These are phyloP conservation scores for Aricia artaxerxes DNA, from an alignment of 2,888 invertebrate genomes.

Conservation along the genomic window DNA sequence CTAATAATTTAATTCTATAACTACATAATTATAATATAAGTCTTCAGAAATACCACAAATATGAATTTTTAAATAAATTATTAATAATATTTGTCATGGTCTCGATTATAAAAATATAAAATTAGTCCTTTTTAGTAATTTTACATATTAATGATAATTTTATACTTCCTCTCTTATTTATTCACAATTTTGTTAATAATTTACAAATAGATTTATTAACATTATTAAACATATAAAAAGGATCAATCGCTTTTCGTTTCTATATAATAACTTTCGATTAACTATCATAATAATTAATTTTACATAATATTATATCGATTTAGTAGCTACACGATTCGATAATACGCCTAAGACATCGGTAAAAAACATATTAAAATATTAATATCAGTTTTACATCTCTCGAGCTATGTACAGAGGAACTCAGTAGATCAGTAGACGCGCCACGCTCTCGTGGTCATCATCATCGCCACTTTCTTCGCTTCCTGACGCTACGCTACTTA, in stretches of 20 bases:
- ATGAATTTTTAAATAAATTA: conserved; percentile 29
- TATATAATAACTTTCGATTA: not conserved
- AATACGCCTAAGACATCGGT: conserved; percentile 52
- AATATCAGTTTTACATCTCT: conserved; percentile 70
- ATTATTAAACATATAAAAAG: conserved; percentile 4
- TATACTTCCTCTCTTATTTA: conserved; percentile 8
- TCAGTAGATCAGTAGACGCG: conserved; percentile 40
- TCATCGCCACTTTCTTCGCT: conserved; percentile 51
- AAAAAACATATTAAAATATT: conserved; percentile 72
- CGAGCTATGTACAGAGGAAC: conserved; percentile 57
- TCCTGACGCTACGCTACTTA: conserved; percentile 60
- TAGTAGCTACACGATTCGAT: conserved; percentile 60
- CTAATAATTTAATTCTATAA: conserved; percentile 73
- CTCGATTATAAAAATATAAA: conserved; percentile 34
- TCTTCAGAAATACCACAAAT: conserved; percentile 65
- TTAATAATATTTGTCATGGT: conserved; percentile 56
- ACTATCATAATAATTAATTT: conserved; percentile 6
- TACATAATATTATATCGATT: conserved; percentile 35
- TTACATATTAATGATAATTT: conserved; percentile 14
- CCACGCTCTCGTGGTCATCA: conserved; percentile 39
- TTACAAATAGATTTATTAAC: conserved; percentile 13
- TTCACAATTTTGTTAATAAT: conserved; percentile 23
- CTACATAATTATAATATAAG: conserved; percentile 57
- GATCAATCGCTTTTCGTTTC: conserved; percentile 3
- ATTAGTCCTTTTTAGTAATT: conserved; percentile 30